Percentiles rank a stretch among this genome's conserved stretches.
Conservation (phyloP, 2,797 vertebrate species). For the Paratrypauchen microcephalus region DNA sequence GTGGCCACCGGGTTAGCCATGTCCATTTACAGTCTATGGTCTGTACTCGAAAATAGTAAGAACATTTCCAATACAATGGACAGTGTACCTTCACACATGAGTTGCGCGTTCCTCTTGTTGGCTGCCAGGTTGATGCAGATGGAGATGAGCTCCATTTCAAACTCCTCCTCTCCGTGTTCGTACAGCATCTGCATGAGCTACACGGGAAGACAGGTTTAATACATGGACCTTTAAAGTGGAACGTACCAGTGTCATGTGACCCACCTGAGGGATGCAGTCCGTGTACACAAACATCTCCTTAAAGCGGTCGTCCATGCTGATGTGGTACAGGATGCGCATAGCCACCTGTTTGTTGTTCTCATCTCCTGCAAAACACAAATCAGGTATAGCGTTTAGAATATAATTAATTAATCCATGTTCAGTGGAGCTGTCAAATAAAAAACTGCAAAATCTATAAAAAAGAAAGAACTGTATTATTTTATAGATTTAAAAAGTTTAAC, state of each 20-base stretch:
- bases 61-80: too few species aligned
- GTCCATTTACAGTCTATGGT: too few species aligned
- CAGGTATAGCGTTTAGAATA: background rate
- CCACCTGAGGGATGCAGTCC: slow-evolving; percentile 92
- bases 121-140: slow-evolving; percentile 96
- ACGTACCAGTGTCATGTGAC: background rate
- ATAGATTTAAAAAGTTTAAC: too few species aligned
- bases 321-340: slow-evolving; percentile 92
- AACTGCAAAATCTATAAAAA: too few species aligned
- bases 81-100: slow-evolving; percentile 88
- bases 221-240: too few species aligned
- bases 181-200: slow-evolving; percentile 96
- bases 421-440: too few species aligned
- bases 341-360: slow-evolving; percentile 88
- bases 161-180: slow-evolving; percentile 86
- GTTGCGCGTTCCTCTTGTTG: slow-evolving; percentile 92
- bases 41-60: too few species aligned
- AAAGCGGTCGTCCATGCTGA: slow-evolving; percentile 93
- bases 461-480: too few species aligned
- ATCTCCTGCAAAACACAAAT: slow-evolving; percentile 72
- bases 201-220: background rate
- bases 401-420: too few species aligned
- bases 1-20: too few species aligned
- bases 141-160: slow-evolving; percentile 90
- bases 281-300: slow-evolving; percentile 95